Evolutionary conservation across 2,797 vertebrate genomes (phyloP).

Genomic region (Poeciliopsis paucimaculata): DNA sequence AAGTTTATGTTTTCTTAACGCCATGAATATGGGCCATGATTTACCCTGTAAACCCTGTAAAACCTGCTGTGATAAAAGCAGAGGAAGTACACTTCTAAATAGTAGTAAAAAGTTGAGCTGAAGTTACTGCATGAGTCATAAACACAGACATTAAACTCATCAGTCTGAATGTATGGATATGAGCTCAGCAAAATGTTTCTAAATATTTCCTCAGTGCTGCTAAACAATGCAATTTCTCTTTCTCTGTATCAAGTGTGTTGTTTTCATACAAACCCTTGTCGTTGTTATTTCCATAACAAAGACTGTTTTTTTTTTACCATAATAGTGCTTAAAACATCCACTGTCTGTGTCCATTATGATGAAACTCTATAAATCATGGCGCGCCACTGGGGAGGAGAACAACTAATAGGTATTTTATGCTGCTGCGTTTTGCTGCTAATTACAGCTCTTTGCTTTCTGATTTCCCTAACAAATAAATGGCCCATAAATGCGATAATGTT

Average conservation of each 20-base stretch:
- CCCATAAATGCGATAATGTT: constrained; percentile 17
- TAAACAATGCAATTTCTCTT: constrained; percentile 77
- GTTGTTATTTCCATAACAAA: constrained; percentile 83
- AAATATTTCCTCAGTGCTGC: not conserved
- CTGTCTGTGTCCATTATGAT: constrained; percentile 79
- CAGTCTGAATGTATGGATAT: not conserved
- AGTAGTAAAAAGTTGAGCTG: not conserved
- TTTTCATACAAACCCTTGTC: constrained; percentile 83
- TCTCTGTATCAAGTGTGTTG: constrained; percentile 85
- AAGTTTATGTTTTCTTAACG: not conserved
- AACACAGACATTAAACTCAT: constrained; percentile 1
- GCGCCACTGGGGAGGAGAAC: constrained; percentile 17
- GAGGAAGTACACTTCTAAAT: not conserved
- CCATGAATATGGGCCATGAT: not conserved
- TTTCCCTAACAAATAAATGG: constrained; percentile 38
- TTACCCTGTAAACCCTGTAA: not conserved
- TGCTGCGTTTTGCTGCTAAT: constrained; percentile 37
- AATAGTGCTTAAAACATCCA: constrained; percentile 80
- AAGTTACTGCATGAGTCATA: not conserved
- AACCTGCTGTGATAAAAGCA: not conserved
- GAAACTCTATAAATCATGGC: constrained; percentile 35
- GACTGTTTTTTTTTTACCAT: constrained; percentile 86
- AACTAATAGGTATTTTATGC: constrained; percentile 31
- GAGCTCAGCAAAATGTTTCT: not conserved
- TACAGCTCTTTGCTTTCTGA: constrained; percentile 42